phyloP scores from a whole-genome alignment of 2,888 invertebrate species.

The Plutella xylostella region DNA sequence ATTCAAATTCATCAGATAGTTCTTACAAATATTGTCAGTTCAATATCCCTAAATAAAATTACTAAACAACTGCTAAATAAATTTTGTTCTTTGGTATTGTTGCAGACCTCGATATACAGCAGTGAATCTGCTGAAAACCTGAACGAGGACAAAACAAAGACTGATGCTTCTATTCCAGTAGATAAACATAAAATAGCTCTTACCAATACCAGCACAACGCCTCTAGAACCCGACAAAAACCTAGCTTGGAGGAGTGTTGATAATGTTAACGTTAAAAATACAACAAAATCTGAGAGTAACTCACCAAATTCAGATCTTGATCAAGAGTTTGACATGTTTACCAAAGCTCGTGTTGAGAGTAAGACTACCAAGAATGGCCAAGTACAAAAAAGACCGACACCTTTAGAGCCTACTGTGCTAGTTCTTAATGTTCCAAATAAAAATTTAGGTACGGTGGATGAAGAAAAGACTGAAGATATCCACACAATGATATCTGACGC shows the following conservation, averaged over 20 bases:
- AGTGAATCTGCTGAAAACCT: constrained; percentile 42
- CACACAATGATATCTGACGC: constrained; percentile 32
- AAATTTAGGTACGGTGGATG: constrained; percentile 52
- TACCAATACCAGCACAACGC: constrained; percentile 38
- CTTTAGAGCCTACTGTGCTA: constrained; percentile 40
- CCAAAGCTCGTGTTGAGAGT: constrained; percentile 50
- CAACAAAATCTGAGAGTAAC: constrained; percentile 20
- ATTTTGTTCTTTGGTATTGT: neutral
- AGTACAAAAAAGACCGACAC: too few species aligned
- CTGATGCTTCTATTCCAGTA: constrained; percentile 23
- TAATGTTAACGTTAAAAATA: constrained; percentile 22
- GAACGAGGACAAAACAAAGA: constrained; percentile 28
- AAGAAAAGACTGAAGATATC: constrained; percentile 42
- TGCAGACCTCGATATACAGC: constrained; percentile 26
- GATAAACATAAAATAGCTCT: constrained; percentile 24
- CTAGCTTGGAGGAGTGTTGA: constrained; percentile 41
- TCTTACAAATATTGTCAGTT: too few species aligned
- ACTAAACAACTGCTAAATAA: neutral
- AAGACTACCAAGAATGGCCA: constrained; percentile 30
- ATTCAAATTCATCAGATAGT: too few species aligned
- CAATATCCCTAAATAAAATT: neutral
- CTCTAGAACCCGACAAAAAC: constrained; percentile 44
- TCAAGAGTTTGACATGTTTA: constrained; percentile 60
- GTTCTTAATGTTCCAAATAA: constrained; percentile 40
- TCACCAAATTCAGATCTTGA: constrained; percentile 34